Evolutionary conservation across 2,888 invertebrate genomes (phyloP), one percentile per base, ranked within the genome.

Genomic region (Diploptera punctata): DNA sequence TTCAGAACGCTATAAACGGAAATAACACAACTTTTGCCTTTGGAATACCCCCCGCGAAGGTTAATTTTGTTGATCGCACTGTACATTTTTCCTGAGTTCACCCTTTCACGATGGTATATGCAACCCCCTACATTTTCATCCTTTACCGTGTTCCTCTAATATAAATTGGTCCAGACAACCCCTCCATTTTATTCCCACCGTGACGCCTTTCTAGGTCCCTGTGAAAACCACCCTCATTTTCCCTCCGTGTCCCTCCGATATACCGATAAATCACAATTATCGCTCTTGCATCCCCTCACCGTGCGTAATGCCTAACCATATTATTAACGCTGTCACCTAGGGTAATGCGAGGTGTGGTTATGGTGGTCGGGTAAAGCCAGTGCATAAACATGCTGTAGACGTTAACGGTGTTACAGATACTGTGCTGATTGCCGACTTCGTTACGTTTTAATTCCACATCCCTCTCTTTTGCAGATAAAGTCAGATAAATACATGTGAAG

Each of bases 251-350:
- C 19, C 67, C 67, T 61, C 44, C 68, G 54, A 72, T 69, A 69
- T 54, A 69, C 69, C 69, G 62, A 72, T 72, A 72, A 72, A 72
- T 72, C 72, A 72, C 69, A 72, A 72, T 72, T 72, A 72, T 72
- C 72, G 29, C 65, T 26, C 61, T 44, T 43, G 43, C 65, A 57
- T 57, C 57, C 65, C 65, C 60, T 65, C 65, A 16, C 10, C 33
- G n/a, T 21, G 67, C 60, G 65, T 67, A 57, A 54, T 71, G 43
- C 68, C 67, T 31, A 47, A 43, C 68, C 68, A 72, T 72, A 72
- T 68, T 72, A 72, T 72, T 72, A 72, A 72, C 65, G 65, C 65
- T 65, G 65, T 47, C 65, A 65, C 65, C 47, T 65, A 65, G 65
- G 65, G 65, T 65, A 65, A 47, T 44, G 47, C 38, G 65, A 26